Conservation (phyloP, 1,140 invertebrate genomes). For the Antheraea mylitta region DNA sequence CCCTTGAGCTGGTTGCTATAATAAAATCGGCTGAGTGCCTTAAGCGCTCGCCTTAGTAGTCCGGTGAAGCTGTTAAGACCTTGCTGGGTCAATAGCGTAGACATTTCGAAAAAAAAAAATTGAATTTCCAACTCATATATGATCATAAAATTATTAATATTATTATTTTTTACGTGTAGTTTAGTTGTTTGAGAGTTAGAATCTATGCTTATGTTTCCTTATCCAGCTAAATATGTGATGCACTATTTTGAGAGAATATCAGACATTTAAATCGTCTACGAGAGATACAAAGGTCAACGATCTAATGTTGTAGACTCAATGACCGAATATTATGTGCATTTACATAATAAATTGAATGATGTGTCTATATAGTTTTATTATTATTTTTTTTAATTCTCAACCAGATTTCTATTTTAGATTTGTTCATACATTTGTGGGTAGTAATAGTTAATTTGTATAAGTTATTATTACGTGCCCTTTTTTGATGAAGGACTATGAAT, state of each 20-base stretch:
- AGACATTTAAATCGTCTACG: neutral
- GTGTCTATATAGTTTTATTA: neutral
- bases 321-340: constrained; percentile 4
- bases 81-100: too few species aligned
- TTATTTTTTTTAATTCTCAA: neutral
- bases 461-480: neutral
- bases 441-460: neutral
- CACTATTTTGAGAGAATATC: neutral
- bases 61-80: too few species aligned
- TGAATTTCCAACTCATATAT: too few species aligned
- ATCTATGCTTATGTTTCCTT: too few species aligned
- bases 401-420: constrained; percentile 3
- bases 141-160: too few species aligned
- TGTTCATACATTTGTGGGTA: neutral
- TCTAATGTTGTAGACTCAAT: neutral
- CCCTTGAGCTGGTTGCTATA: too few species aligned
- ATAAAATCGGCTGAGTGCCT: too few species aligned
- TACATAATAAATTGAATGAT: constrained; percentile 5
- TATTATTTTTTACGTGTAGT: too few species aligned
- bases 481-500: neutral
- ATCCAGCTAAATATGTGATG: neutral
- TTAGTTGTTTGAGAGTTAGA: too few species aligned
- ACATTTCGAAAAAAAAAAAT: too few species aligned
- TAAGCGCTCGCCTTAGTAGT: too few species aligned
- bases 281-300: neutral